Evolutionary conservation across 92 coral and sea anemone genomes (phyloP).

Genomic region (Palythoa grandis): DNA sequence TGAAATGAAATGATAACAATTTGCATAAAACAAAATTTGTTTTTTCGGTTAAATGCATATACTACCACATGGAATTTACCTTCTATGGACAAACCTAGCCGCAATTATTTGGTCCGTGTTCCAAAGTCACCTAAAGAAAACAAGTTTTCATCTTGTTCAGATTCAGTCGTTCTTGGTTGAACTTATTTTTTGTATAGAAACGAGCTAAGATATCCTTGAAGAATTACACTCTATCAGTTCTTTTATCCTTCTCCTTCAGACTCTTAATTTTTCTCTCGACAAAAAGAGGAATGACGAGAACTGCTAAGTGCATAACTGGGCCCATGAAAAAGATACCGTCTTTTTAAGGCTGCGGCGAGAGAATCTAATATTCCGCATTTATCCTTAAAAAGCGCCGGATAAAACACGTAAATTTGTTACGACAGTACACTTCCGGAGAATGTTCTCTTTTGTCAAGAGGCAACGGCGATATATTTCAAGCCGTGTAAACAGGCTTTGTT

Average conservation of each 20-base stretch:
- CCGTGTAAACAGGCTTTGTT: constrained; percentile 29
- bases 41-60: too few relatives aligned
- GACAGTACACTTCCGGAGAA: constrained; percentile 44
- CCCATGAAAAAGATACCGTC: not conserved
- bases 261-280: not conserved
- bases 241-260: not conserved
- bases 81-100: too few relatives aligned
- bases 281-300: not conserved
- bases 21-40: too few relatives aligned
- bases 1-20: too few relatives aligned
- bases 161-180: too few relatives aligned
- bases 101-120: too few relatives aligned
- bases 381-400: constrained; percentile 26
- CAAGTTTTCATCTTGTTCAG: too few relatives aligned
- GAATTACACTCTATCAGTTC: not conserved
- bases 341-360: constrained; percentile 12
- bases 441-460: constrained; percentile 35
- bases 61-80: too few relatives aligned
- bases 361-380: constrained; percentile 22
- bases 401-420: constrained; percentile 31
- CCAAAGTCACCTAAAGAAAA: too few relatives aligned
- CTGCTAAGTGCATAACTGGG: not conserved
- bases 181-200: not conserved
- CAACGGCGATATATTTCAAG: not conserved
- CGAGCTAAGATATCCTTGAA: not conserved